Evolutionary conservation across 2,797 vertebrate genomes (phyloP), one percentile per base, ranked within the genome.

Genomic region (Tauraco hartlaubi): DNA sequence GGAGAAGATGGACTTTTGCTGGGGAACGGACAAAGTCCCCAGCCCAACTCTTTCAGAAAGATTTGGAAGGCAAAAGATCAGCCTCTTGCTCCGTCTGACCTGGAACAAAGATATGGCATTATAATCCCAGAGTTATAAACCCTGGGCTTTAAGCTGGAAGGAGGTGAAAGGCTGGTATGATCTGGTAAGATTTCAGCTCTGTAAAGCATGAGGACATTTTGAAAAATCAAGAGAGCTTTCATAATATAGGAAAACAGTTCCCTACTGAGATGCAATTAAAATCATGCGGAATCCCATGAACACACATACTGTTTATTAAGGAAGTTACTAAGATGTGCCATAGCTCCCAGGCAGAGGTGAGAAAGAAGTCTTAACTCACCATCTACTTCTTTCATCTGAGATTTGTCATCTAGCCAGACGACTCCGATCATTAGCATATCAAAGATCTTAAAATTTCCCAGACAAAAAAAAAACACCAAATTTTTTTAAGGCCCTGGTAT

Each of bases 401-500:
- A 94, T 95, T 94, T 93, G 88, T 67, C 95, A 94, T 92, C 79
- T 49, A 86, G 46, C 76, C 64, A 84, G 51, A 48, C 8, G n/a
- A 90, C 83, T 90, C 19, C 4, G 41, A 81, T 69, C 88, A 85
- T 93, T 92, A 95, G 49, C 86, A 91, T 88, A 93, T 94, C 92
- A 96, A 96, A 95, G 88, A 49, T 66, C 67, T 75, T 75, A 61
- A 96, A 96, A 86, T 41, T 51, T 59, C 49, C 29, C 66, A 64
- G 44, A 84, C 0, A 10, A 86, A 92, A 91, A 89, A 66, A 15
- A 19, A 59, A 59, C 35, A 35, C 35, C 35, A 88, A 59, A 41
- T 31, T 54, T 75, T 31, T 84, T 44, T 9, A 55, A 95, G 76
- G 55, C 46, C n/a, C 8, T 43, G 44, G 15, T 71, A 74, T 94